Evolutionary conservation across 2,888 invertebrate genomes (phyloP).

Genomic region (Erannis defoliaria): DNA sequence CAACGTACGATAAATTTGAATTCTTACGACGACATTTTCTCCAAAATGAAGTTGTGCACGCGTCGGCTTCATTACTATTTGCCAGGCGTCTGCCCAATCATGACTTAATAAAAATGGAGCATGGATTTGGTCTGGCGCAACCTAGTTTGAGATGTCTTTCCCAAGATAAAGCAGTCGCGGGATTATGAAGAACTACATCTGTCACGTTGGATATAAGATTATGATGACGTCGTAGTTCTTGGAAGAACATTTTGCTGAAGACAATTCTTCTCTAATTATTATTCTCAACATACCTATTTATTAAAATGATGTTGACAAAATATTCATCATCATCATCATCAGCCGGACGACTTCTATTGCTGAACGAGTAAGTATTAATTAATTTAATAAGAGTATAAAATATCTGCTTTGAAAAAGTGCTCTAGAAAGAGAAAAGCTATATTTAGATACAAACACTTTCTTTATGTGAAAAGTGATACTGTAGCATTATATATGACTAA

Average conservation of each 20-base stretch:
- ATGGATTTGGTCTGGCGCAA: conserved; percentile 52
- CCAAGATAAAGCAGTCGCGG: conserved; percentile 30
- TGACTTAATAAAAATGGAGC: conserved; percentile 57
- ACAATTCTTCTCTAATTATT: no score
- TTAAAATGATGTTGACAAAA: no score
- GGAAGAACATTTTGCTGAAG: background rate
- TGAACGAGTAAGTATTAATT: no score
- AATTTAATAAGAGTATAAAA: no score
- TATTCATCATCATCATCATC: no score
- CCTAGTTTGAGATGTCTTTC: conserved; percentile 42
- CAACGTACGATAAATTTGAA: conserved; percentile 70
- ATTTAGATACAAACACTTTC: background rate
- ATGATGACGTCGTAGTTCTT: conserved; percentile 2
- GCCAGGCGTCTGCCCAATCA: conserved; percentile 57
- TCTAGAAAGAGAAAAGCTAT: background rate
- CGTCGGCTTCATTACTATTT: conserved; percentile 50
- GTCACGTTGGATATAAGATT: conserved; percentile 23
- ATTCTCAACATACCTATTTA: background rate
- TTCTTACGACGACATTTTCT: conserved; percentile 63
- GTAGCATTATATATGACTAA: background rate
- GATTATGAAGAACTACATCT: conserved; percentile 34
- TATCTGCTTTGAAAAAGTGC: no score
- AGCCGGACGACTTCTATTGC: no score
- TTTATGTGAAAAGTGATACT: background rate
- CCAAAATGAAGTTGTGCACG: conserved; percentile 55